Percentiles rank a stretch among this genome's conserved stretches.
Evolutionary conservation across 2,113 vertebrate genomes (phyloP).

Genomic region (Protobothrops flavoviridis): DNA sequence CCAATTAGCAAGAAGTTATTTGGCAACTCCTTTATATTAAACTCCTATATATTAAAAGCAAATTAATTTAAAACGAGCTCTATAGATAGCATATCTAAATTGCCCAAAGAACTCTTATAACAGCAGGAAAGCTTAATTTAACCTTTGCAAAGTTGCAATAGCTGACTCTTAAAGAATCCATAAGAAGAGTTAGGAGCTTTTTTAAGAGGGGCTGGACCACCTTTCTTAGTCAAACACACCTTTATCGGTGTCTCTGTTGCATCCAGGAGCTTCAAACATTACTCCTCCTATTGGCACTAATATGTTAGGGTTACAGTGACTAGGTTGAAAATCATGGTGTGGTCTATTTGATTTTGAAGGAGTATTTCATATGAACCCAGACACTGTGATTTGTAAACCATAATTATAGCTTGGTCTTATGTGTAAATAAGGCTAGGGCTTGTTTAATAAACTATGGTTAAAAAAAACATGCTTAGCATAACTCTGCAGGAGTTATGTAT

Average conservation of each 20-base stretch:
- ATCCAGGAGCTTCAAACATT: not conserved
- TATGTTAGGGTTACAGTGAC: too few relatives aligned
- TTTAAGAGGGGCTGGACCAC: not conserved
- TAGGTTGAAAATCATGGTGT: not conserved
- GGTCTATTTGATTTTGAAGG: not conserved
- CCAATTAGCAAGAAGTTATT: constrained; percentile 29
- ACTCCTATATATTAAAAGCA: constrained; percentile 17
- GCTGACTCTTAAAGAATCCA: not conserved
- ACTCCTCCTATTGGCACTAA: not conserved
- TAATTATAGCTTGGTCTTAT: not conserved
- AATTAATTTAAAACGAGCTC: constrained; percentile 24
- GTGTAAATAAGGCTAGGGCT: not conserved
- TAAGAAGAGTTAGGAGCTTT: not conserved
- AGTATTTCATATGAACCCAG: not conserved
- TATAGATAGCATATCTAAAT: not conserved
- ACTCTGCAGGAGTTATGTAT: not conserved
- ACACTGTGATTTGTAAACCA: not conserved
- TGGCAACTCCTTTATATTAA: not conserved
- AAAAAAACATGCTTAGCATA: not conserved
- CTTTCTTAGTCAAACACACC: not conserved
- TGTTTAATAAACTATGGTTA: not conserved
- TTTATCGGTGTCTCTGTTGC: not conserved
- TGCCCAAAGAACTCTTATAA: constrained; percentile 2
- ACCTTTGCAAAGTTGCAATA: not conserved
- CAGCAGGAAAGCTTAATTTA: constrained; percentile 12